Percentiles rank a stretch among this genome's conserved stretches.
These are phyloP conservation scores for Megalops cyprinoides DNA, from an alignment of 2,797 vertebrate species.

Conservation along the genomic window DNA sequence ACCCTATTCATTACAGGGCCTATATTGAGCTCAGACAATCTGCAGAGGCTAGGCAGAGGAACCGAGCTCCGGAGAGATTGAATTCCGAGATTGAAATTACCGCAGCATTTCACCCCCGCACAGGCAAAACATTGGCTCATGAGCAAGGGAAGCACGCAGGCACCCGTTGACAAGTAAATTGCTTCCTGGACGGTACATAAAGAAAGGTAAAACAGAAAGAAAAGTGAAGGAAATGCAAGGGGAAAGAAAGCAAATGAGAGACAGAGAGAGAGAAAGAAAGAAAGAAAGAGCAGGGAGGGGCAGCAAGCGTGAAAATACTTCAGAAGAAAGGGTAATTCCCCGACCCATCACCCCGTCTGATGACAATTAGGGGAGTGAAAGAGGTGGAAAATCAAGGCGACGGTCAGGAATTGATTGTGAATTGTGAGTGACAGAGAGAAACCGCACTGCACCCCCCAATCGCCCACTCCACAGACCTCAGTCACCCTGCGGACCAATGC, in stretches of 20 bases:
- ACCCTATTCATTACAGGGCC: conserved; percentile 50
- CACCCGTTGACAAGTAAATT: conserved; percentile 69
- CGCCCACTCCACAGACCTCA: not conserved
- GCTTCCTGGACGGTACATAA: conserved; percentile 58
- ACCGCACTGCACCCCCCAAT: not conserved
- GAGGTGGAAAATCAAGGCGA: conserved; percentile 51
- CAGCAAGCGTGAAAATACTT: conserved; percentile 54
- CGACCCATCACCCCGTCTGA: conserved; percentile 50
- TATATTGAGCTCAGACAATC: conserved; percentile 53
- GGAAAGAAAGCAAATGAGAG: conserved; percentile 57
- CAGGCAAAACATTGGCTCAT: conserved; percentile 15
- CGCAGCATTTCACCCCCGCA: conserved; percentile 39
- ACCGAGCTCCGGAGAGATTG: conserved; percentile 18
- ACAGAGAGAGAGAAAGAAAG: conserved; percentile 54
- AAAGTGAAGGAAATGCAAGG: conserved; percentile 42
- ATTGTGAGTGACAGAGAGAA: conserved; percentile 42
- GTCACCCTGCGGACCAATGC: too few species aligned
- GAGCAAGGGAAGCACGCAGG: conserved; percentile 33
- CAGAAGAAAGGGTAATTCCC: conserved; percentile 47
- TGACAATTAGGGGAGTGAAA: conserved; percentile 41
- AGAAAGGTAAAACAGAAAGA: conserved; percentile 47
- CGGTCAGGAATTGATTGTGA: conserved; percentile 64
- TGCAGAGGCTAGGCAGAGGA: conserved; percentile 37
- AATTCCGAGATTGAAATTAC: conserved; percentile 51
- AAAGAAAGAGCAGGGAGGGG: conserved; percentile 51